These are phyloP conservation scores for Choristoneura fumiferana DNA, from an alignment of 1,140 invertebrate species.

Conservation along the genomic window DNA sequence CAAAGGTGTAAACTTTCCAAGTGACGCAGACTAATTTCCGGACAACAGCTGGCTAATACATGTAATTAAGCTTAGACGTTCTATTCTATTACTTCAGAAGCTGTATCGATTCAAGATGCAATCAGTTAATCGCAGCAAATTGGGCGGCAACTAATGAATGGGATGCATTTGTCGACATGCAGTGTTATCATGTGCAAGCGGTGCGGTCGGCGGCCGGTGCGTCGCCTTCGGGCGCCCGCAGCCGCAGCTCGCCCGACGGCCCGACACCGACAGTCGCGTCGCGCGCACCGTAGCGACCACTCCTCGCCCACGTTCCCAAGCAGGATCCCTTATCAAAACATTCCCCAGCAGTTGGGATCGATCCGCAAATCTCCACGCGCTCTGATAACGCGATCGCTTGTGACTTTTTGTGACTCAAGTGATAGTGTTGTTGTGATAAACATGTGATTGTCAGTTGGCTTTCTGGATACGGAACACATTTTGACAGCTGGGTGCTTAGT, in stretches of 20 bases:
- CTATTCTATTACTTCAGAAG: too few relatives aligned
- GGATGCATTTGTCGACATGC: constrained; percentile 13
- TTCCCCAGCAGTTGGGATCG: background rate
- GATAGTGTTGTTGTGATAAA: constrained; percentile 11
- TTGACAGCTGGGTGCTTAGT: constrained; percentile 1
- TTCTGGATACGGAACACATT: background rate
- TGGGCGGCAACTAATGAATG: background rate
- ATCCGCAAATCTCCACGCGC: constrained; percentile 5
- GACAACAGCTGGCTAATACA: too few relatives aligned
- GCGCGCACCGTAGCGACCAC: constrained; percentile 47
- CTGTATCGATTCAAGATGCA: too few relatives aligned
- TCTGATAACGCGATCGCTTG: constrained; percentile 8
- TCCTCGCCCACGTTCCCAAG: constrained; percentile 22
- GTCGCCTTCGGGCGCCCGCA: too few relatives aligned
- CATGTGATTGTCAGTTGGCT: constrained; percentile 12
- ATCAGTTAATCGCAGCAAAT: background rate
- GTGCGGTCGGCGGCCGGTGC: constrained; percentile 17
- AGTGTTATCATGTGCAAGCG: constrained; percentile 5
- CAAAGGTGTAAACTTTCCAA: too few relatives aligned
- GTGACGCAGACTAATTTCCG: too few relatives aligned
- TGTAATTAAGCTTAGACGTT: too few relatives aligned
- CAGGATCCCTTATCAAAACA: constrained; percentile 18
- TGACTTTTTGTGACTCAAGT: constrained; percentile 10
- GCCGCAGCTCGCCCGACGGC: constrained; percentile 21
- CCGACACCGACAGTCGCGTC: constrained; percentile 64